Conservation (phyloP, 2,113 vertebrate species). For the Anolis carolinensis region DNA sequence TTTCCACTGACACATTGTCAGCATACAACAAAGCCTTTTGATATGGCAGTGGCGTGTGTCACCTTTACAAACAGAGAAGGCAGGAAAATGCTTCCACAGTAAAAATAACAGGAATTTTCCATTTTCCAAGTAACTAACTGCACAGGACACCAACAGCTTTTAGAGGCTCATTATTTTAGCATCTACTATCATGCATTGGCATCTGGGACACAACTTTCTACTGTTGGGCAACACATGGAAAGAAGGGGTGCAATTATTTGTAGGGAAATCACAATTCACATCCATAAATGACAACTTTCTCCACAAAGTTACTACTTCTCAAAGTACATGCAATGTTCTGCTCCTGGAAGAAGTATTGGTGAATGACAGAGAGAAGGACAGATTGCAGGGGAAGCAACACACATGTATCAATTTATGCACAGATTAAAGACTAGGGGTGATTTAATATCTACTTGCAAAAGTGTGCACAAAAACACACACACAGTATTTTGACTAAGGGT, state of each 20-base stretch:
- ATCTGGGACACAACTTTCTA: background rate
- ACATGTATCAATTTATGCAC: background rate
- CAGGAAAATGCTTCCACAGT: background rate
- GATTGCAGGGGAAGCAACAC: background rate
- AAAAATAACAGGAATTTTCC: background rate
- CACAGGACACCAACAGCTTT: background rate
- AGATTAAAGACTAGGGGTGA: background rate
- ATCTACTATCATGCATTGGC: background rate
- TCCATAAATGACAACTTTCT: background rate
- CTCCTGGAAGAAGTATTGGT: background rate
- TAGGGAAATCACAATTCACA: background rate
- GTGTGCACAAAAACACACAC: background rate
- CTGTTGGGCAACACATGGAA: background rate
- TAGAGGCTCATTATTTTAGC: background rate
- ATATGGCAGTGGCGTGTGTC: background rate
- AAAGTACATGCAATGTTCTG: background rate
- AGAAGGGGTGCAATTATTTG: background rate
- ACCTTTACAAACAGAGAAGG: no score
- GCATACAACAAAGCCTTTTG: background rate
- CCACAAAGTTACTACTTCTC: background rate
- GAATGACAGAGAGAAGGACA: background rate
- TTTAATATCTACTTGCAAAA: background rate
- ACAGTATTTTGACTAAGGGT: slow-evolving; percentile 14
- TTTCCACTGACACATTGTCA: background rate
- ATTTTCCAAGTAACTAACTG: background rate